A percentile compares a stretch with the other conserved stretches of the same genome.
phyloP scores from a whole-genome alignment of 2,113 vertebrate species.

The Cyrtonyx montezumae region DNA sequence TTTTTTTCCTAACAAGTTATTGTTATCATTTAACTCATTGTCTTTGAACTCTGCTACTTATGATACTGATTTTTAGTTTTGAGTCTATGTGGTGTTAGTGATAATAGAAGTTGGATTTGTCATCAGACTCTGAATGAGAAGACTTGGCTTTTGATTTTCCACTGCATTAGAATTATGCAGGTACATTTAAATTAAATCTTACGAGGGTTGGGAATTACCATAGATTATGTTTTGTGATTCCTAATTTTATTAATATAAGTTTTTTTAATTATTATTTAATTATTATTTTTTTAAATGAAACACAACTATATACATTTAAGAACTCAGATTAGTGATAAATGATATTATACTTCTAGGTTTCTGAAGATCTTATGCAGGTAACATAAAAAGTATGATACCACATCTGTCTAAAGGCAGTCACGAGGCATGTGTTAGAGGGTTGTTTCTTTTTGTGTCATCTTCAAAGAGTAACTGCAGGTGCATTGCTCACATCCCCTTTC shows the following conservation, averaged over 20 bases:
- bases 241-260: background rate
- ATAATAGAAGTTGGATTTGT: background rate
- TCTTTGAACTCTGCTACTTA: slow-evolving; percentile 6
- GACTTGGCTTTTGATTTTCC: background rate
- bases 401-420: background rate
- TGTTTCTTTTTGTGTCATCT: rapidly evolving
- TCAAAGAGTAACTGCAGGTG: background rate
- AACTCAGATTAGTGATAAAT: background rate
- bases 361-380: background rate
- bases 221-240: background rate
- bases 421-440: rapidly evolving
- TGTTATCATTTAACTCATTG: background rate
- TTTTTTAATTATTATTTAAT: background rate
- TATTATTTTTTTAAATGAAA: background rate
- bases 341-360: background rate
- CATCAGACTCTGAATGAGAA: background rate
- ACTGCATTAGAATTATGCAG: background rate
- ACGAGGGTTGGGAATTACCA: background rate
- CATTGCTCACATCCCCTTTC: background rate
- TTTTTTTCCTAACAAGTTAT: background rate
- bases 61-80: slow-evolving; percentile 7
- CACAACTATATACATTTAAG: background rate
- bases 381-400: background rate
- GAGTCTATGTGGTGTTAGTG: background rate
- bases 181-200: background rate